Conservation (phyloP, 2,888 invertebrate species). For the Sphecodes monilicornis region DNA sequence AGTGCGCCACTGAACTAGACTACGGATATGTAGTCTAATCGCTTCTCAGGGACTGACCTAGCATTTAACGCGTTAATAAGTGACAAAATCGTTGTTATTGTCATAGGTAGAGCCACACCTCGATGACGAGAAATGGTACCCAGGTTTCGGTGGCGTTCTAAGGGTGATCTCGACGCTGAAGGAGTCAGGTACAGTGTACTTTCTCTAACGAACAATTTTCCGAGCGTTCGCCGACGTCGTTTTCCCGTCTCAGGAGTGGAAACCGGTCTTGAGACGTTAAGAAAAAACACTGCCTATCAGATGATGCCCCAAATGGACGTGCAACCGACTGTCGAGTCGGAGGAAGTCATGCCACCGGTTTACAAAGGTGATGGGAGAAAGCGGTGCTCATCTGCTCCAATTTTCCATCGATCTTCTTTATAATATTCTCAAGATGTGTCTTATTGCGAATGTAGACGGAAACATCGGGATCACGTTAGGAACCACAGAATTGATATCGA, state of each 20-base stretch:
- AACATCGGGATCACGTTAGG: slow-evolving; percentile 58
- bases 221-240: slow-evolving; percentile 10
- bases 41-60: too few relatives aligned
- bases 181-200: slow-evolving; percentile 73
- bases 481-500: slow-evolving; percentile 74
- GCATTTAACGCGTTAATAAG: too few relatives aligned
- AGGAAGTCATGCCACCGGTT: slow-evolving; percentile 56
- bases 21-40: too few relatives aligned
- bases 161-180: slow-evolving; percentile 83
- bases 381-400: not conserved
- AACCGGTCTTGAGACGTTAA: slow-evolving; percentile 35
- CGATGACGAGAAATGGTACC: slow-evolving; percentile 87
- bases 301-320: slow-evolving; percentile 69
- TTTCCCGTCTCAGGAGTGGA: slow-evolving; percentile 34
- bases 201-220: slow-evolving; percentile 38
- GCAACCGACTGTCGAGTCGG: slow-evolving; percentile 25
- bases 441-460: slow-evolving; percentile 35
- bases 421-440: slow-evolving; percentile 7
- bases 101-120: slow-evolving; percentile 85
- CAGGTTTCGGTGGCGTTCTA: slow-evolving; percentile 86
- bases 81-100: not conserved
- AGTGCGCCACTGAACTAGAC: too few relatives aligned
- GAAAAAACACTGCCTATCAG: slow-evolving; percentile 68
- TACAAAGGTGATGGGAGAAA: slow-evolving; percentile 65
- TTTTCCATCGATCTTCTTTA: not conserved